phyloP scores from a whole-genome alignment of 2,888 invertebrate genomes.

The Pseudoips prasinana region DNA sequence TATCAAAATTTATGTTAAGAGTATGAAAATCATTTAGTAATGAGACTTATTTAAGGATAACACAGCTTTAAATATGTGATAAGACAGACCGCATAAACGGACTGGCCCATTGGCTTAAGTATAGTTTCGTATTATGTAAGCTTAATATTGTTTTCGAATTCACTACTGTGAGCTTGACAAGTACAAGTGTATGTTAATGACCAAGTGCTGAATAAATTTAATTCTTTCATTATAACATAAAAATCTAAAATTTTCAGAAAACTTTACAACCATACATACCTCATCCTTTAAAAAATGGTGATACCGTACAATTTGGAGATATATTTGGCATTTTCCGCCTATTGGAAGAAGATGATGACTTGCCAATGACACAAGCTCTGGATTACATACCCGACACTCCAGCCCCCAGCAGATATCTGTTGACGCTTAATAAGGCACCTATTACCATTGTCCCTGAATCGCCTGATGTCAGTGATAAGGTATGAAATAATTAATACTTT shows the following conservation, averaged over 20 bases:
- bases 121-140: too few relatives aligned
- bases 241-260: conserved; percentile 45
- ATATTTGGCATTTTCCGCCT: conserved; percentile 66
- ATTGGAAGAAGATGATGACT: conserved; percentile 54
- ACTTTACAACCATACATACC: conserved; percentile 61
- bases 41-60: too few relatives aligned
- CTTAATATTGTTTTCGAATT: too few relatives aligned
- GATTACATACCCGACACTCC: conserved; percentile 64
- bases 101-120: too few relatives aligned
- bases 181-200: too few relatives aligned
- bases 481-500: conserved; percentile 38
- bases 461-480: conserved; percentile 70
- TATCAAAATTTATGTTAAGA: too few relatives aligned
- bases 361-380: conserved; percentile 69
- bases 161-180: too few relatives aligned
- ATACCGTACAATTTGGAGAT: conserved; percentile 69
- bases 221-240: too few relatives aligned
- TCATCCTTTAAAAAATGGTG: conserved; percentile 58
- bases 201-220: too few relatives aligned
- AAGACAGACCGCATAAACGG: too few relatives aligned
- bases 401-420: conserved; percentile 34
- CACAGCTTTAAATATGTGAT: too few relatives aligned
- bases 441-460: conserved; percentile 63
- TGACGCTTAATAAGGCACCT: conserved; percentile 41
- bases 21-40: too few relatives aligned